Conservation (phyloP, 2,888 invertebrate species). For the Sinodicranocentrus sp. region DNA sequence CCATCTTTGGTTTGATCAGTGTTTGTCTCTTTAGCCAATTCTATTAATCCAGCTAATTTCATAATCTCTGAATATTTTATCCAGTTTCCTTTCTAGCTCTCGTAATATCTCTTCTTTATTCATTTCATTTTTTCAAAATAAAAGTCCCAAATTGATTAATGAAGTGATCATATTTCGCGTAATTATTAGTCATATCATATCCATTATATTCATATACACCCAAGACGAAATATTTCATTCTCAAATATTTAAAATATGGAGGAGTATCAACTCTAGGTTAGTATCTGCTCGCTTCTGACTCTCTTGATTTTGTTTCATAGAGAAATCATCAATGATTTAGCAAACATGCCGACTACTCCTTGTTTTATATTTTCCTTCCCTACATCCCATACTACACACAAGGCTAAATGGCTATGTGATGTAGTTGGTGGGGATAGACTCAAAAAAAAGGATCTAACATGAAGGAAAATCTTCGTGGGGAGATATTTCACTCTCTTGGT, state of each 20-base stretch:
- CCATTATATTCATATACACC: background rate
- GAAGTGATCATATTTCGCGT: too few relatives aligned
- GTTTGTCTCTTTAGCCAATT: too few relatives aligned
- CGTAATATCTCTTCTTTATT: too few relatives aligned
- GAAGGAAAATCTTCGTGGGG: background rate
- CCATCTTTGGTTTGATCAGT: too few relatives aligned
- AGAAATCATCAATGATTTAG: background rate
- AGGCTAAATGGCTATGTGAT: background rate
- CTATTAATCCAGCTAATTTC: too few relatives aligned
- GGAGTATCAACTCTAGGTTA: background rate
- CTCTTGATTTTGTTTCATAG: background rate
- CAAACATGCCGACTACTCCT: slow-evolving; percentile 38
- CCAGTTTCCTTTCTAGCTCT: too few relatives aligned
- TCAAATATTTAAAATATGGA: background rate
- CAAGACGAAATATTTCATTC: background rate
- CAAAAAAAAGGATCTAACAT: slow-evolving; percentile 29
- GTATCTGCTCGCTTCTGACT: background rate
- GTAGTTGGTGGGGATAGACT: background rate
- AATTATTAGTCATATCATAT: too few relatives aligned
- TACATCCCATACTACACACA: background rate
- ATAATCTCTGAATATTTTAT: too few relatives aligned
- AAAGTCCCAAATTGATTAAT: too few relatives aligned
- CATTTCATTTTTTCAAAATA: too few relatives aligned
- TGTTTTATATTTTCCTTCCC: background rate
- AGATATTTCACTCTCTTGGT: background rate